Conservation (phyloP, 2,797 vertebrate species). For the Anguilla anguilla region DNA sequence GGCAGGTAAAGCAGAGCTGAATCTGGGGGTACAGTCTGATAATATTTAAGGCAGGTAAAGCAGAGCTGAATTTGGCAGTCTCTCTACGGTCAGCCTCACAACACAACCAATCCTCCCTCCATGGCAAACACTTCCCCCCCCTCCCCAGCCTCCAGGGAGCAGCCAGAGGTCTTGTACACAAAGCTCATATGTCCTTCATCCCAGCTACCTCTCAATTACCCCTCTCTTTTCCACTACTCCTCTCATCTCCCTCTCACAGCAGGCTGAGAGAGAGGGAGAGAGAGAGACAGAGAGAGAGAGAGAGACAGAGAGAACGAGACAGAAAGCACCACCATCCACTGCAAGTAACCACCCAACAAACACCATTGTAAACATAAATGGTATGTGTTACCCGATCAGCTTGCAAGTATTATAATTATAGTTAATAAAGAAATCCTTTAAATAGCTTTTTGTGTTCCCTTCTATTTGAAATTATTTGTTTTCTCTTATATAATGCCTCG, state of each 20-base stretch:
- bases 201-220: constrained; percentile 35
- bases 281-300: background rate
- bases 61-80: background rate
- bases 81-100: background rate
- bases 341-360: too few species aligned
- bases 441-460: too few species aligned
- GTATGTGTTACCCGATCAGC: too few species aligned
- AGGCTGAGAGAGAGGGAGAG: background rate
- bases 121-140: too few species aligned
- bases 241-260: background rate
- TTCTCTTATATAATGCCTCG: too few species aligned
- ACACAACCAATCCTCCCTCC: background rate
- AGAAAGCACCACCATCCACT: too few species aligned
- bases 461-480: too few species aligned
- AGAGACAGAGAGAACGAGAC: too few species aligned
- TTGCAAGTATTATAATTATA: too few species aligned
- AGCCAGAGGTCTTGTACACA: constrained; percentile 47
- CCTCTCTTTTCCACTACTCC: constrained; percentile 15
- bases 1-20: background rate
- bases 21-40: background rate
- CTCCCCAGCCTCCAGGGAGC: background rate
- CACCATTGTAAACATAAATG: too few species aligned
- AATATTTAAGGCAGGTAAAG: too few species aligned
- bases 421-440: too few species aligned
- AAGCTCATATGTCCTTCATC: constrained; percentile 33